Percentiles rank a stretch among this genome's conserved stretches.
Evolutionary conservation across 2,113 vertebrate species (phyloP).

Genomic region (Lanius collurio): DNA sequence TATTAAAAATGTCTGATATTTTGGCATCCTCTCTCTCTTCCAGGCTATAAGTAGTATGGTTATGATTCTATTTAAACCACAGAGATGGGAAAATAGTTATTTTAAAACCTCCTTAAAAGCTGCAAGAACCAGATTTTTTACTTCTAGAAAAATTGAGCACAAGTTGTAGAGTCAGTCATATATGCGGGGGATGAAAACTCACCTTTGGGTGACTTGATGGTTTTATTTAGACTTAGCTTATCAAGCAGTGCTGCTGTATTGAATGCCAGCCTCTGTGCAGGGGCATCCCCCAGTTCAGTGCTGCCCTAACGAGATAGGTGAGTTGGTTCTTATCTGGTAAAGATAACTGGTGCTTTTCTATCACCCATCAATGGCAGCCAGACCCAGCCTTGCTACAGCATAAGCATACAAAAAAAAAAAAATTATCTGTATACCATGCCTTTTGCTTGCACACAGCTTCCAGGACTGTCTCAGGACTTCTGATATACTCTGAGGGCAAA

Average conservation of each 20-base stretch:
- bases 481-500: background rate
- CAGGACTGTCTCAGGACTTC: background rate
- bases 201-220: background rate
- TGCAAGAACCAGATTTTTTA: constrained; percentile 28
- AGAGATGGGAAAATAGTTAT: constrained; percentile 40
- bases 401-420: background rate
- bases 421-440: background rate
- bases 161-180: background rate
- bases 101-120: constrained; percentile 47
- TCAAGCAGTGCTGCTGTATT: background rate
- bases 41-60: constrained; percentile 47
- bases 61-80: constrained; percentile 48
- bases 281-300: background rate
- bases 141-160: background rate
- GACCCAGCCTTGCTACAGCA: background rate
- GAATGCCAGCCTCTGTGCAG: background rate
- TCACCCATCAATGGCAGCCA: background rate
- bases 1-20: constrained; percentile 53
- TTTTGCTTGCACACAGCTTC: background rate
- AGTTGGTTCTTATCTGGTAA: background rate
- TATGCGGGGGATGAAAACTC: background rate
- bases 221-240: constrained; percentile 10
- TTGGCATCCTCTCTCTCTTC: constrained; percentile 28
- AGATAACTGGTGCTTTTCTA: background rate
- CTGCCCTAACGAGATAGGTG: background rate